phyloP scores from a whole-genome alignment of 2,113 vertebrate genomes.

The Oenanthe melanoleuca region DNA sequence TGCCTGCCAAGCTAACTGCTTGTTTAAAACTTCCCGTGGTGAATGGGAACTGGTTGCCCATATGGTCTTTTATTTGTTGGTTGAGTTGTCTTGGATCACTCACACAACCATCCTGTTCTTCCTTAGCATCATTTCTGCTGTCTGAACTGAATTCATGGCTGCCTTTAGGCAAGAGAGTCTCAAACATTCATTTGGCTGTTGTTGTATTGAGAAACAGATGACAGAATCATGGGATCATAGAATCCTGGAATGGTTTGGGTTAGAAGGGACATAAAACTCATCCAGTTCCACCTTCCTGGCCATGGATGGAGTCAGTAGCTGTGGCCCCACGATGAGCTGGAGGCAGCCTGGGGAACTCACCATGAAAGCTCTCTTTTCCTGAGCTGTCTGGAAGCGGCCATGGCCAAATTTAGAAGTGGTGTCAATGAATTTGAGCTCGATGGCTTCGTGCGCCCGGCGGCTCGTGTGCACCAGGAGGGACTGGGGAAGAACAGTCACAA shows the following conservation, averaged over 20 bases:
- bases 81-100: slow-evolving; percentile 23
- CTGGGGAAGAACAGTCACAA: slow-evolving; percentile 41
- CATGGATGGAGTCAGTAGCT: neutral
- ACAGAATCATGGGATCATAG: neutral
- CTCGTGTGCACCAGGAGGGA: slow-evolving; percentile 79
- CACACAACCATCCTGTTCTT: neutral
- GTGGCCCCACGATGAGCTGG: neutral
- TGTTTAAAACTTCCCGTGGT: neutral
- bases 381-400: slow-evolving; percentile 81
- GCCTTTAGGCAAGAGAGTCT: neutral
- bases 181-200: neutral
- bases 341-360: slow-evolving; percentile 54
- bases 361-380: slow-evolving; percentile 85
- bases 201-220: neutral
- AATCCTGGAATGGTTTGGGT: neutral
- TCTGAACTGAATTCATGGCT: neutral
- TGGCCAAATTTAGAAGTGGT: slow-evolving; percentile 87
- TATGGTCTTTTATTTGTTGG: slow-evolving; percentile 23
- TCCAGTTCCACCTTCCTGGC: neutral
- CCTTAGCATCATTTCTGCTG: neutral
- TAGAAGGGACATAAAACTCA: neutral
- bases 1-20: slow-evolving; percentile 42
- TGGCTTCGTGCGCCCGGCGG: slow-evolving; percentile 69
- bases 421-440: slow-evolving; percentile 86
- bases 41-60: slow-evolving; percentile 12